These are phyloP conservation scores for Motacilla alba DNA, from an alignment of 2,113 vertebrate species.

Conservation along the genomic window DNA sequence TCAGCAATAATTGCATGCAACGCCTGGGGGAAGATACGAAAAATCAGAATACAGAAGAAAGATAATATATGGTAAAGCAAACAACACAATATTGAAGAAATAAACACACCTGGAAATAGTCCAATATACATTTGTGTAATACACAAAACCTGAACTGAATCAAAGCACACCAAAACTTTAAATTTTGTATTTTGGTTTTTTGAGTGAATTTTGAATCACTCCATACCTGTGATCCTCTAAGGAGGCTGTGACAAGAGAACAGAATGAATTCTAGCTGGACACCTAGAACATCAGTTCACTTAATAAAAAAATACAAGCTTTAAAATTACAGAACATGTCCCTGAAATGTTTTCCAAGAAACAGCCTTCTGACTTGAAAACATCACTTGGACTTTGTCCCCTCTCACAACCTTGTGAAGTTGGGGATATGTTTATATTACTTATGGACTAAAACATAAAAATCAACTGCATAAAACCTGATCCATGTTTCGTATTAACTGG, in stretches of 20 bases:
- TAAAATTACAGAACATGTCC: background rate
- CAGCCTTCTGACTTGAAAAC: background rate
- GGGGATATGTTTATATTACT: background rate
- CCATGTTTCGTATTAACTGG: background rate
- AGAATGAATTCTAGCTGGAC: background rate
- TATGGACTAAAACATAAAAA: background rate
- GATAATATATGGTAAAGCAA: background rate
- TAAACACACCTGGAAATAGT: background rate
- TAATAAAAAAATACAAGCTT: background rate
- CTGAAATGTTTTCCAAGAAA: background rate
- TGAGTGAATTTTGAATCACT: background rate
- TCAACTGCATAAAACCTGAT: background rate
- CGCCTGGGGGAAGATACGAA: background rate
- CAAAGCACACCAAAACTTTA: background rate
- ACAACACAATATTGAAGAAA: background rate
- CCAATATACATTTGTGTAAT: fast-evolving
- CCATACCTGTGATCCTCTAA: background rate
- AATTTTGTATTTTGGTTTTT: background rate
- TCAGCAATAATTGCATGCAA: background rate
- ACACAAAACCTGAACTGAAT: background rate
- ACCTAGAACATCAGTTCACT: background rate
- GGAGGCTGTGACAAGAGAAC: background rate
- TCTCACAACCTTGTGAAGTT: background rate
- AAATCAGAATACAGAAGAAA: background rate
- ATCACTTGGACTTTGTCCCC: background rate